Evolutionary conservation across 2,797 vertebrate species (phyloP).

Genomic region (Trematomus bernacchii): DNA sequence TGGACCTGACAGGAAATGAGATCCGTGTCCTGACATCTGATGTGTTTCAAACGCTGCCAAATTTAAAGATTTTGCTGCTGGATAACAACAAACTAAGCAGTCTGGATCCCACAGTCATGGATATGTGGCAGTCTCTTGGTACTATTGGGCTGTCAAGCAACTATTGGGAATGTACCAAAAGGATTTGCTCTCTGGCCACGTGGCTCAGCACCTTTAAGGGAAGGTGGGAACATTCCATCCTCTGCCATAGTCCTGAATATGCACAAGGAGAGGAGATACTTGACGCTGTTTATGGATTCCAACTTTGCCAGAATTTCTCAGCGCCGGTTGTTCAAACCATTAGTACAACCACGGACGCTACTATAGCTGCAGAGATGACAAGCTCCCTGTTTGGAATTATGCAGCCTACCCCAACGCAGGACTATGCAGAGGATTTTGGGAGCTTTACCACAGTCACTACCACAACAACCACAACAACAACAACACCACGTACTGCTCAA

Average conservation of each 20-base stretch:
- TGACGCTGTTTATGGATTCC: constrained; percentile 97
- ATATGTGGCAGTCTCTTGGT: constrained; percentile 92
- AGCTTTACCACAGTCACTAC: constrained; percentile 91
- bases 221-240: constrained; percentile 97
- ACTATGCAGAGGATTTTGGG: constrained; percentile 96
- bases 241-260: constrained; percentile 96
- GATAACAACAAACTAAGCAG: constrained; percentile 98
- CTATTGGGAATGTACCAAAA: constrained; percentile 98
- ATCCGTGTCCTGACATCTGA: constrained; percentile 92
- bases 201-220: constrained; percentile 97
- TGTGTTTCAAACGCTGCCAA: constrained; percentile 97
- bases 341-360: constrained; percentile 85
- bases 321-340: constrained; percentile 89
- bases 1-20: constrained; percentile 97
- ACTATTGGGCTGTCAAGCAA: constrained; percentile 96
- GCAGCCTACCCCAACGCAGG: constrained; percentile 92
- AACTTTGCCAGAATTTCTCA: constrained; percentile 98
- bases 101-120: constrained; percentile 92
- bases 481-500: constrained; percentile 80
- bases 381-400: constrained; percentile 94
- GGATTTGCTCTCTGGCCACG: constrained; percentile 95
- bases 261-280: constrained; percentile 99
- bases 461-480: constrained; percentile 80
- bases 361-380: constrained; percentile 85
- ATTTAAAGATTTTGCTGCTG: constrained; percentile 95